phyloP scores from a whole-genome alignment of 1,140 invertebrate species.

The Bombyx mandarina region DNA sequence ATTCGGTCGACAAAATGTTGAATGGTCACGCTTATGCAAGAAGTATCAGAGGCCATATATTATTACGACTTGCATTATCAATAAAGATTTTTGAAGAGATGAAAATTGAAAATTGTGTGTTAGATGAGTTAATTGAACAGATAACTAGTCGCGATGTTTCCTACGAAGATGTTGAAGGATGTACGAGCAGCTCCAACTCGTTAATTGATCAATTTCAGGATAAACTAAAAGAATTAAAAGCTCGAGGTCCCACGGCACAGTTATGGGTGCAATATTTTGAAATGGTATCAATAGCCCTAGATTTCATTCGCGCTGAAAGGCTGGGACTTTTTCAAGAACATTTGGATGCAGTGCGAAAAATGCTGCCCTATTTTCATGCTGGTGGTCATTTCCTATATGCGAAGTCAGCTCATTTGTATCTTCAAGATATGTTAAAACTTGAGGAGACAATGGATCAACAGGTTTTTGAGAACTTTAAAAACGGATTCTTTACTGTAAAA shows the following conservation, averaged over 20 bases:
- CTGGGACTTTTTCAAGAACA: conserved; percentile 43
- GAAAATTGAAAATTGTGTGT: conserved; percentile 22
- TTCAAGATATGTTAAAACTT: conserved; percentile 46
- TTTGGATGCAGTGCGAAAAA: conserved; percentile 18
- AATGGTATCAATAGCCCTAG: conserved; percentile 32
- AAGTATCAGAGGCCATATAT: conserved; percentile 45
- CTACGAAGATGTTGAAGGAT: conserved; percentile 35
- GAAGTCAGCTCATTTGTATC: conserved; percentile 49
- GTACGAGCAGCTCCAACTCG: conserved; percentile 3
- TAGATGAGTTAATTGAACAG: conserved; percentile 33
- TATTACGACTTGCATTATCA: conserved; percentile 24
- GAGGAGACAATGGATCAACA: conserved; percentile 29
- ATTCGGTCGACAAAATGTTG: conserved; percentile 51
- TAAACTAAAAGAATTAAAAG: conserved; percentile 23
- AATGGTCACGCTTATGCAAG: conserved; percentile 30
- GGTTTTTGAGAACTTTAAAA: conserved; percentile 32
- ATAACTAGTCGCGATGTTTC: conserved; percentile 30
- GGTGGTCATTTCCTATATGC: conserved; percentile 27
- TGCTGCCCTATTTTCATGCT: conserved; percentile 63
- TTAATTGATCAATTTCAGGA: background rate
- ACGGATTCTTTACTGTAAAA: conserved; percentile 38
- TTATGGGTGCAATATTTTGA: conserved; percentile 62
- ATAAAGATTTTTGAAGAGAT: conserved; percentile 30
- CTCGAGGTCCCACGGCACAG: conserved; percentile 39
- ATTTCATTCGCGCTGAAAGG: conserved; percentile 48